A percentile compares a stretch with the other conserved stretches of the same genome.
phyloP scores from a whole-genome alignment of 2,113 vertebrate genomes.

The Leiothrix lutea region DNA sequence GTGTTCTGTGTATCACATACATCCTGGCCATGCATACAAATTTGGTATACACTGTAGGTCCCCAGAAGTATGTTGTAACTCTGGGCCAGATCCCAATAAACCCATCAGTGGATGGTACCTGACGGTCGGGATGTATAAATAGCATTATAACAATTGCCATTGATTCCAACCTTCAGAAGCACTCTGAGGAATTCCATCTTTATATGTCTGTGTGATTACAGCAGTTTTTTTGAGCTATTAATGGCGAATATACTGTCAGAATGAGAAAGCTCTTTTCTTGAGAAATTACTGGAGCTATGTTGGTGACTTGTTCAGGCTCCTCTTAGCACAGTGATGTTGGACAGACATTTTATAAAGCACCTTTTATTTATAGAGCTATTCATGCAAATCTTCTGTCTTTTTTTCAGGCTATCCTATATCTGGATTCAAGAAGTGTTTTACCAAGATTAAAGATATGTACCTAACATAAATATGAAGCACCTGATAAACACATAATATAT shows the following conservation, averaged over 20 bases:
- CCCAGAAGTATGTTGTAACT: not conserved
- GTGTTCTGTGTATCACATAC: not conserved
- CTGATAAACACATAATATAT: not conserved
- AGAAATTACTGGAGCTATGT: not conserved
- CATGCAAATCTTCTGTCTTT: not conserved
- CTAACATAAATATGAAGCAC: not conserved
- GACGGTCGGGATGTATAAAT: not conserved
- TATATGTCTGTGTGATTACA: not conserved
- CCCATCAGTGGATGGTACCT: not conserved
- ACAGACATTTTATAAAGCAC: not conserved
- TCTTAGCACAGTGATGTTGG: not conserved
- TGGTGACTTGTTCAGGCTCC: not conserved
- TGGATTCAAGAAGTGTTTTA: not conserved
- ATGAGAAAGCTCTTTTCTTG: not conserved
- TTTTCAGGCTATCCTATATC: not conserved
- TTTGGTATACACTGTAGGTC: accelerated
- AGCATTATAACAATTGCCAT: not conserved
- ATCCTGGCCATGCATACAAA: not conserved
- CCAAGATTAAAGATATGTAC: not conserved
- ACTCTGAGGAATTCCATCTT: not conserved
- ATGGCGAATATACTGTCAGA: not conserved
- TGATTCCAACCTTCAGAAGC: not conserved
- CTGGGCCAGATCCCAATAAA: not conserved
- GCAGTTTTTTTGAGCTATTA: not conserved
- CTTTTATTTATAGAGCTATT: not conserved